Conservation (phyloP, 1,140 invertebrate genomes). For the Drosophila takahashii region DNA sequence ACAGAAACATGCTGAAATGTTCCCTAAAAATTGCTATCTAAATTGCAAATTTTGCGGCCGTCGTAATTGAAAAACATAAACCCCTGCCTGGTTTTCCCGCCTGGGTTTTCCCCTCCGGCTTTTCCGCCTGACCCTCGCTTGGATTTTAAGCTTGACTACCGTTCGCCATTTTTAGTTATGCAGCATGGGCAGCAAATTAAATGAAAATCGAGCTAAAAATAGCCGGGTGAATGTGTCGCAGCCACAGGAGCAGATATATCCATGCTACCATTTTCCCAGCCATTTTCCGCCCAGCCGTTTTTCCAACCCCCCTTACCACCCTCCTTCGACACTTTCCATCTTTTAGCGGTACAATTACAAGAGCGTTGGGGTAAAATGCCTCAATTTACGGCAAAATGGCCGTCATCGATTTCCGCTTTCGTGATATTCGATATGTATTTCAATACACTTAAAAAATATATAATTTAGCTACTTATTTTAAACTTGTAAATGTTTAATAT, state of each 20-base stretch:
- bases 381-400: conserved; percentile 81
- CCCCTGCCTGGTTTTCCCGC: conserved; percentile 7
- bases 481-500: background rate
- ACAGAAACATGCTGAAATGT: conserved; percentile 23
- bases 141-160: conserved; percentile 47
- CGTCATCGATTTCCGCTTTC: conserved; percentile 79
- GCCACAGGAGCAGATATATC: conserved; percentile 32
- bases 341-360: conserved; percentile 69
- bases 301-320: background rate
- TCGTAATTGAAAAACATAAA: conserved; percentile 80
- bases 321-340: conserved; percentile 14
- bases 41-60: conserved; percentile 77
- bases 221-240: conserved; percentile 68
- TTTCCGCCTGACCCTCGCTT: background rate
- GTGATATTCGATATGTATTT: conserved; percentile 61
- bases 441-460: background rate
- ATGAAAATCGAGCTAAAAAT: conserved; percentile 80
- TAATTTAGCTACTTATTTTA: background rate
- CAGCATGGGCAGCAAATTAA: conserved; percentile 81
- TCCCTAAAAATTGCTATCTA: conserved; percentile 65
- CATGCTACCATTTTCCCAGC: conserved; percentile 14
- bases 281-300: background rate
- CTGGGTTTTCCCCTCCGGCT: background rate
- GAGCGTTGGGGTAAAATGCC: conserved; percentile 69
- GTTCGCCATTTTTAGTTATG: conserved; percentile 72